Evolutionary conservation across 2,888 invertebrate genomes (phyloP), one percentile per base, ranked within the genome.

Genomic region (Iphiclides podalirius): DNA sequence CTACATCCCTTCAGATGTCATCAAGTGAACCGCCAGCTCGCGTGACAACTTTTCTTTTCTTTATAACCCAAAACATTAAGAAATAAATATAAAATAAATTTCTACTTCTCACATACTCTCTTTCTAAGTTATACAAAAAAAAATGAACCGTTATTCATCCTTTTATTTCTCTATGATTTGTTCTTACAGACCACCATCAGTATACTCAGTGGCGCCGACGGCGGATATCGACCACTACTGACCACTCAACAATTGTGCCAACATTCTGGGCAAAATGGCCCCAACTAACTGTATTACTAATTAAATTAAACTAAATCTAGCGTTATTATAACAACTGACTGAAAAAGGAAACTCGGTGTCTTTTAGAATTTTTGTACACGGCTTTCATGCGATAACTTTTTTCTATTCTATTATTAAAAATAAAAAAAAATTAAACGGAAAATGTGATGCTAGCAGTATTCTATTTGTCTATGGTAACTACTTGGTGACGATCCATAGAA

Each of bases 161-260:
- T 20, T 20, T n/a, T n/a, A n/a, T n/a, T n/a, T n/a, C n/a, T n/a
- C n/a, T n/a, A n/a, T n/a, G n/a, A n/a, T n/a, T n/a, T n/a, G n/a
- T 46, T 34, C 39, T 66, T 66, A 2, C 84, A 87, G 87, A 57
- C 87, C 87, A 9, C 88, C 88, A 1, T 88, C 88, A 52, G 83
- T 83, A 36, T 88, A 87, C 71, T 76, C 86, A 0, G 81, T 83
- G 34, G 85, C 87, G 26, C 86, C 86, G 1, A 57, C 79, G 4
- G 79, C 72, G 0, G 86, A 86, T 50, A 54, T 71, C 26, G 87
- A 87, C 53, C 82, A 84, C 53, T 88, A 87, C 77, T 88, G 84
- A 87, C 81, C 64, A 48, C 72, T 55, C 61, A 70, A 52, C 75
- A 3, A 75, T 55, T 76, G 80, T 64, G 78, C 74, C 75, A 70